Percentiles rank a stretch among this genome's conserved stretches.
phyloP scores from a whole-genome alignment of 2,888 invertebrate genomes.

The Orthonychiurus folsomi region DNA sequence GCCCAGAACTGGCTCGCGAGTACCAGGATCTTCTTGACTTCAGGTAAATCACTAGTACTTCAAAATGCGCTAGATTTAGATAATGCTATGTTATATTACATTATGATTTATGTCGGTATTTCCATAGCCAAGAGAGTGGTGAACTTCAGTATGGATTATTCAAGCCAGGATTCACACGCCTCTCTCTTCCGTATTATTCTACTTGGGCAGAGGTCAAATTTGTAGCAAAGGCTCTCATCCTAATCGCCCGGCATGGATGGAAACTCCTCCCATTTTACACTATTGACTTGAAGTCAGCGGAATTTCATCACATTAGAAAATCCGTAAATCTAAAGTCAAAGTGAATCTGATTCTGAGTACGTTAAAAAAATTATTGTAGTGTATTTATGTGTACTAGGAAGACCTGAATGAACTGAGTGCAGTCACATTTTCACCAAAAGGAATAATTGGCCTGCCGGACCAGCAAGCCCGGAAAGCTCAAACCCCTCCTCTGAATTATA shows the following conservation, averaged over 20 bases:
- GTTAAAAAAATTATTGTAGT: not conserved
- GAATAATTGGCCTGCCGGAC: no score
- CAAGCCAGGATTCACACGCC: slow-evolving; percentile 74
- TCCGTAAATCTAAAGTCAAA: no score
- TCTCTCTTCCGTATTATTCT: slow-evolving; percentile 79
- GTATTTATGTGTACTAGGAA: not conserved
- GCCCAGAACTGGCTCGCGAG: slow-evolving; percentile 61
- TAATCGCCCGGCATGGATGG: slow-evolving; percentile 83
- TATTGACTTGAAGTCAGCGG: slow-evolving; percentile 75
- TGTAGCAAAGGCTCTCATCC: slow-evolving; percentile 70
- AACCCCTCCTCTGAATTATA: slow-evolving; percentile 51
- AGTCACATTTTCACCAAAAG: no score
- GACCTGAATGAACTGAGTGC: no score
- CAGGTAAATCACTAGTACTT: slow-evolving; percentile 44
- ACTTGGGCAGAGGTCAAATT: slow-evolving; percentile 68
- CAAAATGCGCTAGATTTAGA: not conserved
- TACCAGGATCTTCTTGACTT: slow-evolving; percentile 55
- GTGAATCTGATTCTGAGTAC: not conserved
- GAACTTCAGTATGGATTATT: slow-evolving; percentile 55
- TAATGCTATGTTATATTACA: not conserved
- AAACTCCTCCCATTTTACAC: slow-evolving; percentile 77
- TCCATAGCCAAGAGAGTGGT: not conserved
- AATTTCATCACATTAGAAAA: slow-evolving; percentile 61
- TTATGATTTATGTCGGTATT: not conserved
- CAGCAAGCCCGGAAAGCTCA: not conserved